Conservation (phyloP, 53 echinoderm and acorn worm genomes). For the Hippasteria phrygiana region DNA sequence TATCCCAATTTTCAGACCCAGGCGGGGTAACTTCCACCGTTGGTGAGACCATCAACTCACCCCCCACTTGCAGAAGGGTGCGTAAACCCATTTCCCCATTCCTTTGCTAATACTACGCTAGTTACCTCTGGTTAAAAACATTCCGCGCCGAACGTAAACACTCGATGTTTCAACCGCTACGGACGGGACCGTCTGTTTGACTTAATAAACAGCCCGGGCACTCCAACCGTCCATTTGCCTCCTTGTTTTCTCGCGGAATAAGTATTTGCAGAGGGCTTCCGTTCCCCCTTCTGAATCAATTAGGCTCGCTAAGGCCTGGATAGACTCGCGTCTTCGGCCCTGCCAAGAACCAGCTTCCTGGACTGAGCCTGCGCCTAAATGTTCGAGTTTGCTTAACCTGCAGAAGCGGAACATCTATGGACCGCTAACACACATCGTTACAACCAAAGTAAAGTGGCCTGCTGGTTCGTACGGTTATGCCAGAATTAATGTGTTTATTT, state of each 20-base stretch:
- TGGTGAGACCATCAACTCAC: no score
- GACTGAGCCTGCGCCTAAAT: neutral
- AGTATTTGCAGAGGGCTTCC: conserved; percentile 1
- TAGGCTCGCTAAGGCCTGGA: neutral
- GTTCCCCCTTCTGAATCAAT: neutral
- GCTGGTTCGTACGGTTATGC: no score
- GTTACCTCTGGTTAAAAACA: neutral
- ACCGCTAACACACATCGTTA: no score
- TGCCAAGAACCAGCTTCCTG: neutral
- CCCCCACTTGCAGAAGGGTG: no score
- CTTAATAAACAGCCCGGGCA: conserved; percentile 11
- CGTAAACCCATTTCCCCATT: no score
- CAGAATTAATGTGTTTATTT: no score
- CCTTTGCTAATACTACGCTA: no score
- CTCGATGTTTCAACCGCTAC: neutral
- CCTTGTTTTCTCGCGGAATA: neutral
- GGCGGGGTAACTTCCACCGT: no score
- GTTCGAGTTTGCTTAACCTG: neutral
- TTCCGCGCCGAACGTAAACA: neutral
- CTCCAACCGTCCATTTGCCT: conserved; percentile 23
- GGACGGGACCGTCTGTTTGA: neutral
- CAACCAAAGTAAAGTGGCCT: no score
- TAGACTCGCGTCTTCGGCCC: neutral
- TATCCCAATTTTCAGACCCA: no score
- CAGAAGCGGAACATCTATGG: neutral